Evolutionary conservation across 2,888 invertebrate genomes (phyloP).

Genomic region (Cerastis leucographa): DNA sequence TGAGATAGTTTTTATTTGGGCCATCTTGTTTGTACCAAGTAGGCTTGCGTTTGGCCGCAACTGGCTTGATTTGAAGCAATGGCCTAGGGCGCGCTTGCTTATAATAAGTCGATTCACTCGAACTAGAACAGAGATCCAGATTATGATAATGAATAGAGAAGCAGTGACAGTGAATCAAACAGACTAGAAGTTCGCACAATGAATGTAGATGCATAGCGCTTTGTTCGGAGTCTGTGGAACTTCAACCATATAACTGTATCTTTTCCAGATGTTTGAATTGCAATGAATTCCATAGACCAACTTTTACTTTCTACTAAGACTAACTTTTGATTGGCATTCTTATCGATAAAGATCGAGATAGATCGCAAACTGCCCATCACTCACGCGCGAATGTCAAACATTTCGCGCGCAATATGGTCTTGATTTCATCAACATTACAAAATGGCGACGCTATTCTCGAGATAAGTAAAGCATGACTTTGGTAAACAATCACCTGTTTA

Average conservation of each 20-base stretch:
- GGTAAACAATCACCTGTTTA: conserved; percentile 53
- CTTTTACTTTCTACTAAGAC: background rate
- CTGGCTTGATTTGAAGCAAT: too few relatives aligned
- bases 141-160: too few relatives aligned
- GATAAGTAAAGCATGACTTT: conserved; percentile 57
- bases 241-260: too few relatives aligned
- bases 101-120: too few relatives aligned
- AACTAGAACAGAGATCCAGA: too few relatives aligned
- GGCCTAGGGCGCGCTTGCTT: too few relatives aligned
- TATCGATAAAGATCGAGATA: conserved; percentile 25
- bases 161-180: too few relatives aligned
- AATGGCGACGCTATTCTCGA: conserved; percentile 30
- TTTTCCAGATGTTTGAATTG: background rate
- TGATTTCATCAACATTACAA: conserved; percentile 56
- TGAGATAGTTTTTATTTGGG: background rate
- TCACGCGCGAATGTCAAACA: conserved; percentile 16
- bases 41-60: too few relatives aligned
- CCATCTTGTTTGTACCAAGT: too few relatives aligned
- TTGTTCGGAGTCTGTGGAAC: too few relatives aligned
- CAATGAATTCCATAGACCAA: background rate
- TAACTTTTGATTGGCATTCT: conserved; percentile 5
- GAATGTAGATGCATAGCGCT: too few relatives aligned
- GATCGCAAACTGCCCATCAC: conserved; percentile 25
- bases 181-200: too few relatives aligned
- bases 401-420: conserved; percentile 41